Evolutionary conservation across 2,888 invertebrate species (phyloP).

Genomic region (Thymelicus acteon): DNA sequence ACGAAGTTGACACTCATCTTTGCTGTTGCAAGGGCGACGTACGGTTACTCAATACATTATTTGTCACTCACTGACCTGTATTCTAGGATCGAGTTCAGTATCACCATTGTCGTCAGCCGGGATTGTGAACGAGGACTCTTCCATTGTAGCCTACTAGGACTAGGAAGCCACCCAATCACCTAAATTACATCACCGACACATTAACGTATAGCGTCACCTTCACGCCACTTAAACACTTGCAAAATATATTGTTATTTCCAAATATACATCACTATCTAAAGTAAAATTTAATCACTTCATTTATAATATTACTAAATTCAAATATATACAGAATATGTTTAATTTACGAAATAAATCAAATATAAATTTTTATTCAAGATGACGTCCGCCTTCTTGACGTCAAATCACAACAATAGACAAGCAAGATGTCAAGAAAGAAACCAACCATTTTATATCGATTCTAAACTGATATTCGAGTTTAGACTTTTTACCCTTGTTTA

Average conservation of each 20-base stretch:
- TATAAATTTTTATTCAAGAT: conserved; percentile 76
- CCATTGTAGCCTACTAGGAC: conserved; percentile 75
- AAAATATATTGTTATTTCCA: conserved; percentile 36
- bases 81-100: conserved; percentile 84
- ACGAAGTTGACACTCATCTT: conserved; percentile 84
- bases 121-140: conserved; percentile 83
- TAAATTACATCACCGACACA: conserved; percentile 84
- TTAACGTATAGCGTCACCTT: conserved; percentile 76
- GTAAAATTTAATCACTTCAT: conserved; percentile 45
- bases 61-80: conserved; percentile 84
- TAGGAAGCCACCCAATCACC: conserved; percentile 80
- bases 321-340: conserved; percentile 50
- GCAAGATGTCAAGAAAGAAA: conserved; percentile 43
- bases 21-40: conserved; percentile 71
- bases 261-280: conserved; percentile 39
- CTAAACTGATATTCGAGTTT: neutral
- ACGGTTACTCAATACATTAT: conserved; percentile 75
- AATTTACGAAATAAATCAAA: conserved; percentile 73
- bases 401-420: conserved; percentile 77
- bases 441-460: neutral
- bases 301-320: conserved; percentile 37
- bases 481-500: neutral
- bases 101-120: conserved; percentile 83
- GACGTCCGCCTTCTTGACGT: conserved; percentile 80
- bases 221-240: conserved; percentile 50